Conservation (phyloP, 1,140 invertebrate species). For the Halyomorpha halys region DNA sequence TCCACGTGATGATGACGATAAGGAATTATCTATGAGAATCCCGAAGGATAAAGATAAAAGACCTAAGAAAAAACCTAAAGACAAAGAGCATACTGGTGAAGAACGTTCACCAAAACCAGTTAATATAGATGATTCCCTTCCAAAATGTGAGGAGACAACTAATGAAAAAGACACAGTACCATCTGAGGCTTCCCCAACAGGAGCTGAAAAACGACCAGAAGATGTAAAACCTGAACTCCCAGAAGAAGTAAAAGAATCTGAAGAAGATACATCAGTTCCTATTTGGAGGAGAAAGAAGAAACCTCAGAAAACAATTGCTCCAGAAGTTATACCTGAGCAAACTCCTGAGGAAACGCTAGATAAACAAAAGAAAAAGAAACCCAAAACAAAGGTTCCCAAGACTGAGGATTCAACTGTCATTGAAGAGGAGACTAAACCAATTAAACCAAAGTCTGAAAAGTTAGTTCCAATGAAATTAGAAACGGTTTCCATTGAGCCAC, state of each 20-base stretch:
- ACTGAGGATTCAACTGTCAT: constrained; percentile 30
- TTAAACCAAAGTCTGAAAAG: neutral
- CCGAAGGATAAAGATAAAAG: constrained; percentile 20
- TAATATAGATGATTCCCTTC: neutral
- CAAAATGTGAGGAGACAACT: neutral
- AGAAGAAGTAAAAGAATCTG: constrained; percentile 9
- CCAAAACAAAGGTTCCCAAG: constrained; percentile 11
- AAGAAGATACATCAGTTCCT: constrained; percentile 24
- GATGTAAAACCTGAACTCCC: neutral
- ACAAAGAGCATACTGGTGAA: neutral
- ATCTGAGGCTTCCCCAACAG: neutral
- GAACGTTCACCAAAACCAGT: neutral
- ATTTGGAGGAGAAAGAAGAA: too few species aligned
- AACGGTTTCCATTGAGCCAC: constrained; percentile 38
- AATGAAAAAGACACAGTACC: neutral
- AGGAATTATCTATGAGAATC: constrained; percentile 25
- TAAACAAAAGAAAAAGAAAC: constrained; percentile 10
- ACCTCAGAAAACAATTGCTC: too few species aligned
- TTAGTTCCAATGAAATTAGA: constrained; percentile 30
- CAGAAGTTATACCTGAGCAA: too few species aligned
- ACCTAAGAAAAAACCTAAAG: constrained; percentile 20
- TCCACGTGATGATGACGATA: constrained; percentile 35
- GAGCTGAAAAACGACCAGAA: neutral
- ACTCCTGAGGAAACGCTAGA: constrained; percentile 2
- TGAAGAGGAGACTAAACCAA: neutral